These are phyloP conservation scores for Tachypleus tridentatus DNA, from an alignment of 1,140 invertebrate species.

Conservation along the genomic window DNA sequence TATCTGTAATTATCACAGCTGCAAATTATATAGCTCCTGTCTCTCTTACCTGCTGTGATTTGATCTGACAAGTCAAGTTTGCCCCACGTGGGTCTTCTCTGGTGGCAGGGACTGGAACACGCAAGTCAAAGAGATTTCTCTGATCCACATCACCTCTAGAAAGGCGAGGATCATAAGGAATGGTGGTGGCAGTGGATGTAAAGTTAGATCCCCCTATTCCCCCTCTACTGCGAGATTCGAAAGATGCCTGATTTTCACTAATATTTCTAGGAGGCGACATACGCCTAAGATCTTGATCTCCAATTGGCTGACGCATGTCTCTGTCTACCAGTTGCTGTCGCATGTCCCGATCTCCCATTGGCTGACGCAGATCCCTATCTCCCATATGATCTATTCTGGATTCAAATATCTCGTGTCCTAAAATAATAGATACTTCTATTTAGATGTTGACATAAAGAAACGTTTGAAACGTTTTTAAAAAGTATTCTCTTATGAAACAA, in stretches of 20 bases:
- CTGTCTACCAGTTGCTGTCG: slow-evolving; percentile 34
- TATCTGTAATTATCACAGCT: too few species aligned
- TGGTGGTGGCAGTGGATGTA: slow-evolving; percentile 12
- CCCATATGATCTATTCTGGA: slow-evolving; percentile 11
- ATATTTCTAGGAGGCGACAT: slow-evolving; percentile 15
- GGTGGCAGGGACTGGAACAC: slow-evolving; percentile 11
- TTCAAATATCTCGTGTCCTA: too few species aligned
- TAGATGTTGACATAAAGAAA: too few species aligned
- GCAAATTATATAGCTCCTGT: too few species aligned
- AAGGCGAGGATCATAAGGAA: slow-evolving; percentile 15
- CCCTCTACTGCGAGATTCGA: slow-evolving; percentile 11
- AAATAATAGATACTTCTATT: too few species aligned
- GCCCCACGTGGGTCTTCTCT: slow-evolving; percentile 17
- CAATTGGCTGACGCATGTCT: slow-evolving; percentile 21
- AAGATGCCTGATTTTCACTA: neutral
- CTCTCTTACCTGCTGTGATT: too few species aligned
- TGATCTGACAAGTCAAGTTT: too few species aligned
- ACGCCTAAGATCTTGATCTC: slow-evolving; percentile 25
- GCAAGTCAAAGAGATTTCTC: slow-evolving; percentile 10
- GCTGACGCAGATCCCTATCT: slow-evolving; percentile 40
- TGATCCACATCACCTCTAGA: slow-evolving; percentile 7
- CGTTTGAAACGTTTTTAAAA: too few species aligned
- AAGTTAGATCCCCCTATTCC: neutral
- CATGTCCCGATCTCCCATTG: slow-evolving; percentile 35
- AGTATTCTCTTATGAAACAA: too few species aligned